Evolutionary conservation across 2,113 vertebrate species (phyloP), one percentile per base, ranked within the genome.

Genomic region (Hyperopisus bebe): DNA sequence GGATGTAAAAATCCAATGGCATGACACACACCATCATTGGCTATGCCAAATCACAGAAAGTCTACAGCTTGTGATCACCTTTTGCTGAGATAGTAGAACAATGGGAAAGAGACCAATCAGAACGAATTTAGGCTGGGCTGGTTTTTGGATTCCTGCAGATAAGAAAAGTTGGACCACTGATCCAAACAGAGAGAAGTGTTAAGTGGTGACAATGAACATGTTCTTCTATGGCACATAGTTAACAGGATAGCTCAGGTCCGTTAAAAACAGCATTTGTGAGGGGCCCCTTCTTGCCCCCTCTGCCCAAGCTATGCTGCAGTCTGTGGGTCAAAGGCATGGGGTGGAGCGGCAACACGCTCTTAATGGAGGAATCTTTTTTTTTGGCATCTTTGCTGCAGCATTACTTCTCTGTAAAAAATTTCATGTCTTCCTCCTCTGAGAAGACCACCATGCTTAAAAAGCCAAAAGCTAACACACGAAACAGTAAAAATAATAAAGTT

Each of bases 351-450:
- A 77, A 31, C n/a, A 19, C 7, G 15, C 42, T 51, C 27, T 62
- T n/a, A 24, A 13, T 21, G 66, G n/a, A 47, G 24, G 58, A 31
- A 47, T 3, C 44, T 17, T 27, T 31, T 88, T 50, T 53, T 39
- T 51, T 31, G 46, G 47, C n/a, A 62, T 88, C 87, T 46, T 80
- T 51, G 74, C 88, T 88, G 19, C 48, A 66, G 88, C 46, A 1
- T 88, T 88, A 85, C 39, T 85, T 85, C 24, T 47, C 15, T 8
- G 15, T 77, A 80, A 88, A 88, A 88, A 88, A 88, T 1, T 31
- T 24, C 1, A 42, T 3, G 21, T 74, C 31, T 74, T 31, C 35
- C 27, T 7, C 35, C 4, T 77, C 35, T 77, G 15, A 77, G 19
- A 39, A 80, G 74, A 80, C 74, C 35, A 80, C 35, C 74, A 42